Percentiles rank a stretch among this genome's conserved stretches.
Conservation (phyloP, 1,140 invertebrate species). For the Penaeus indicus region DNA sequence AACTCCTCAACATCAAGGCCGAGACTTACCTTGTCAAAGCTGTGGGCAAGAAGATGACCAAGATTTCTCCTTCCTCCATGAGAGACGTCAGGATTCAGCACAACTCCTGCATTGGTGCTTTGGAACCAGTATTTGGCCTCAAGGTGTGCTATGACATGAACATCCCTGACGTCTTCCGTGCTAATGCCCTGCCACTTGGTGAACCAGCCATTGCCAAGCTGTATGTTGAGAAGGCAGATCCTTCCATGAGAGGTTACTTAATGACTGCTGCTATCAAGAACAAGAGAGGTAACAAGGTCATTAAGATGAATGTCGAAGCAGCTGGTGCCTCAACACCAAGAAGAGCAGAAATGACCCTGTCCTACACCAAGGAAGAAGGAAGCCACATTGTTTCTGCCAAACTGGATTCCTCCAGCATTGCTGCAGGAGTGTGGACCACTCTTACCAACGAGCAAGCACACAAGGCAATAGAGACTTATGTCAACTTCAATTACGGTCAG, state of each 20-base stretch:
- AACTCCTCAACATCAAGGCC: conserved; percentile 21
- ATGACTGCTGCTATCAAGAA: neutral
- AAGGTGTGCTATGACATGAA: conserved; percentile 45
- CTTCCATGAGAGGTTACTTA: neutral
- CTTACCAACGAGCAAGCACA: no score
- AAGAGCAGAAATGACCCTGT: no score
- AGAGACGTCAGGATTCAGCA: conserved; percentile 31
- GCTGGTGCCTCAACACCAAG: no score
- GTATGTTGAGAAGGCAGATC: neutral
- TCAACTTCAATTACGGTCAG: no score
- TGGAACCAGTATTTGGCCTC: conserved; percentile 32
- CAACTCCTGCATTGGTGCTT: neutral
- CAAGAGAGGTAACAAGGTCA: no score
- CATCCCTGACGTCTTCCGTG: conserved; percentile 43
- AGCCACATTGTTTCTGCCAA: no score
- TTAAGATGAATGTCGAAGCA: no score
- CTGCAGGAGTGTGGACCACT: no score
- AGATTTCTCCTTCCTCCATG: conserved; percentile 38
- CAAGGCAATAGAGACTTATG: no score
- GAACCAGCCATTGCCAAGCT: neutral
- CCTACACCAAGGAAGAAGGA: no score
- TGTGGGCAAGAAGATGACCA: conserved; percentile 2
- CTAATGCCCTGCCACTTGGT: conserved; percentile 38
- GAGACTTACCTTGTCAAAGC: conserved; percentile 42
- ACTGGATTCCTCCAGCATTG: no score